Conservation (phyloP, 2,113 vertebrate species). For the Nyctibius bracteatus region DNA sequence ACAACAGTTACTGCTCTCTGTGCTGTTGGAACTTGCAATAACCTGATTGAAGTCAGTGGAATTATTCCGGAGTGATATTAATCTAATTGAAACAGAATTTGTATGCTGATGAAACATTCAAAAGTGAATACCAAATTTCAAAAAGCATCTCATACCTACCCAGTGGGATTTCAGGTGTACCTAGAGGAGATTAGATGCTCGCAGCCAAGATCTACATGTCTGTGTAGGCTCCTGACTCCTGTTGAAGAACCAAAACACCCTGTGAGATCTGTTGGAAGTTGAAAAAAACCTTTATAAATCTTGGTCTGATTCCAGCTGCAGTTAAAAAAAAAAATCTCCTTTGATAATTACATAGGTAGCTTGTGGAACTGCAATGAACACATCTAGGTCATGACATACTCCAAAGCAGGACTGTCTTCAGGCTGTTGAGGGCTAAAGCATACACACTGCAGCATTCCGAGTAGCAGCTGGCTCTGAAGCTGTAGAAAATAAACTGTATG, state of each 20-base stretch:
- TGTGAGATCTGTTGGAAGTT: slow-evolving; percentile 21
- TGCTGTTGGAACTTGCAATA: background rate
- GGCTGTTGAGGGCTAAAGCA: background rate
- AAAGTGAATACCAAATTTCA: background rate
- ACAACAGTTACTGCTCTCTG: background rate
- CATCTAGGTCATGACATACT: background rate
- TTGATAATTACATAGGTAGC: background rate
- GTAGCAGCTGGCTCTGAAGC: background rate
- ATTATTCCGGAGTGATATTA: background rate
- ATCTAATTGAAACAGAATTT: background rate
- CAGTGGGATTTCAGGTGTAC: background rate
- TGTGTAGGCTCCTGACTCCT: background rate
- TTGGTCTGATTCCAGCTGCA: slow-evolving; percentile 19
- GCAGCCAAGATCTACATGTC: slow-evolving; percentile 2
- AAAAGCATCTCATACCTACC: background rate
- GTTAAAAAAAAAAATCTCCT: background rate
- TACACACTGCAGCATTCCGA: background rate
- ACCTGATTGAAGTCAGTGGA: background rate
- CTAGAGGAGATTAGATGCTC: background rate
- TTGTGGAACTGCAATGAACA: background rate
- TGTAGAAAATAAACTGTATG: background rate
- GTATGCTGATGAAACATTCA: background rate
- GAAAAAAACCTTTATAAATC: slow-evolving; percentile 39
- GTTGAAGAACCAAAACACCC: background rate
- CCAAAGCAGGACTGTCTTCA: background rate